These are phyloP conservation scores for Ichneumoninae sp. DNA, from an alignment of 2,888 invertebrate genomes.

Conservation along the genomic window DNA sequence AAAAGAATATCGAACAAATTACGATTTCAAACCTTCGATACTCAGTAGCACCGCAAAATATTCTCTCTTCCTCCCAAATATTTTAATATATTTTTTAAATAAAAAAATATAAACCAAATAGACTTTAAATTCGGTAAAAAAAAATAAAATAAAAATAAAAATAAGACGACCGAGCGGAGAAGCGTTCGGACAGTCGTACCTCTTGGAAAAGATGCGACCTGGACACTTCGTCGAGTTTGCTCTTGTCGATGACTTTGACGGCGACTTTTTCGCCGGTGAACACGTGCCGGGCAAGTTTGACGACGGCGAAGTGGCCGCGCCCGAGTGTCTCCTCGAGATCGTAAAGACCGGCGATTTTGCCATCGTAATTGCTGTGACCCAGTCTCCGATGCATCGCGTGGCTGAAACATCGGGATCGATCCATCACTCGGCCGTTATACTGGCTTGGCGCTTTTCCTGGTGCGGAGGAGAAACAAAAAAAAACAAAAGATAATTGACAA, in stretches of 20 bases:
- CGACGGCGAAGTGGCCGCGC: slow-evolving; percentile 99
- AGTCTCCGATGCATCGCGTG: slow-evolving; percentile 79
- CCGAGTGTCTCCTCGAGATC: slow-evolving; percentile 99
- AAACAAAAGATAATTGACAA: not conserved
- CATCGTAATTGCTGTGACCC: slow-evolving; percentile 88
- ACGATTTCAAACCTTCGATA: slow-evolving; percentile 25
- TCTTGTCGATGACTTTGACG: slow-evolving; percentile 99
- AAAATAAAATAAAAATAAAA: not conserved
- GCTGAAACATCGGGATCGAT: slow-evolving; percentile 54
- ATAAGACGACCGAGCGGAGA: not conserved
- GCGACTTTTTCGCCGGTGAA: slow-evolving; percentile 99
- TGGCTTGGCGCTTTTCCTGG: not conserved
- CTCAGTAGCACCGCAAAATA: not conserved
- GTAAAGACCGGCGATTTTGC: slow-evolving; percentile 98
- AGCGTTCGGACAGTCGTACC: slow-evolving; percentile 85
- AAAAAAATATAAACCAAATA: not conserved
- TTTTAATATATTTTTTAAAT: not conserved
- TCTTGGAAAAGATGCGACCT: slow-evolving; percentile 98
- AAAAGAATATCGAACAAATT: not conserved
- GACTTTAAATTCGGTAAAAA: not conserved
- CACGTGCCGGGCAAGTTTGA: slow-evolving; percentile 98
- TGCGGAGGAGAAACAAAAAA: not conserved
- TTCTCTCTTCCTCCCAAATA: slow-evolving; percentile 10
- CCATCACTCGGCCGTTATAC: not conserved
- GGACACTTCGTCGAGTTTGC: slow-evolving; percentile 97